phyloP scores from a whole-genome alignment of 1,140 invertebrate genomes.

The Vanessa tameamea region DNA sequence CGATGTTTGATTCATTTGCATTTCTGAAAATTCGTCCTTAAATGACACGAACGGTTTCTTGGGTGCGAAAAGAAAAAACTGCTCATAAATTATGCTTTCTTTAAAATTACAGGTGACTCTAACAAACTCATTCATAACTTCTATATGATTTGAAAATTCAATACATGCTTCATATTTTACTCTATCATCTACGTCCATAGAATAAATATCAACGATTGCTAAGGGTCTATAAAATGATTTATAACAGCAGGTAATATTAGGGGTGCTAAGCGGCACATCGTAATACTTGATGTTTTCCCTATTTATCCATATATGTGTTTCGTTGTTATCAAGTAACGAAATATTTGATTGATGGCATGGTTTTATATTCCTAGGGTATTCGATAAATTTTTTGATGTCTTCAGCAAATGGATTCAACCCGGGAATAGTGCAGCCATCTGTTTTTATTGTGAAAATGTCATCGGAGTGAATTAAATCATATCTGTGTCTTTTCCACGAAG shows the following conservation, averaged over 20 bases:
- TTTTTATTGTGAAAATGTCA: constrained; percentile 83
- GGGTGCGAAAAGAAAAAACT: constrained; percentile 86
- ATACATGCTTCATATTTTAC: constrained; percentile 72
- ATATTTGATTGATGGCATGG: constrained; percentile 61
- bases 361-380: constrained; percentile 63
- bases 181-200: constrained; percentile 67
- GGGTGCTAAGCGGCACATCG: constrained; percentile 69
- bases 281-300: constrained; percentile 78
- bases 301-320: constrained; percentile 82
- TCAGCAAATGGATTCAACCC: constrained; percentile 86
- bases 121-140: constrained; percentile 83
- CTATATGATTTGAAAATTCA: constrained; percentile 67
- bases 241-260: constrained; percentile 83
- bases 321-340: constrained; percentile 83
- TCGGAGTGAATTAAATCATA: constrained; percentile 43
- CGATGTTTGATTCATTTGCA: constrained; percentile 40
- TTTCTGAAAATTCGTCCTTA: constrained; percentile 41
- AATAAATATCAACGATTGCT: constrained; percentile 64
- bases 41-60: constrained; percentile 56
- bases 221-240: constrained; percentile 81
- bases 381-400: constrained; percentile 73
- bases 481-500: constrained; percentile 41
- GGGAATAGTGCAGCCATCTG: constrained; percentile 89
- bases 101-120: constrained; percentile 82
- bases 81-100: constrained; percentile 81